Conservation (phyloP, 2,113 vertebrate genomes). For the Engraulis encrasicolus region DNA sequence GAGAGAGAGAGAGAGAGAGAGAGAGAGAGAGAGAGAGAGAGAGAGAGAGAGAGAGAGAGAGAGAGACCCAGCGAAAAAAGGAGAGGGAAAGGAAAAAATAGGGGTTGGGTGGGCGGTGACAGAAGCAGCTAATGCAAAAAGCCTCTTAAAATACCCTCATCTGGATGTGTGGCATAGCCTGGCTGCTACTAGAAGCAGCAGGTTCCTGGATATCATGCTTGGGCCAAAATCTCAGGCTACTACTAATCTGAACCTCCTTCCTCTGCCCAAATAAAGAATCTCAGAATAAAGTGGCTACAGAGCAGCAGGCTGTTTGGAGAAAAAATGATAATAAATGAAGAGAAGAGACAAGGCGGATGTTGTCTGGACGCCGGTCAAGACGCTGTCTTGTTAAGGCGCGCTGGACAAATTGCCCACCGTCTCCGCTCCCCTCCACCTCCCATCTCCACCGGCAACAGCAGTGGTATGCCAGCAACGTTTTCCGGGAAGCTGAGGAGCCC, state of each 20-base stretch:
- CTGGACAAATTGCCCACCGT: background rate
- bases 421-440: no score
- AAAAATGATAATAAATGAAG: background rate
- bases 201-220: no score
- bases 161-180: background rate
- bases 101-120: conserved; percentile 14
- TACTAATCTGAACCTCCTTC: no score
- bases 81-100: background rate
- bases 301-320: no score
- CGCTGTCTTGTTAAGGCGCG: background rate
- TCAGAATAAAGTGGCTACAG: no score
- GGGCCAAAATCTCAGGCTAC: no score
- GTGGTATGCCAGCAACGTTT: background rate
- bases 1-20: conserved; percentile 28
- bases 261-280: no score
- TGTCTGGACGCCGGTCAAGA: background rate
- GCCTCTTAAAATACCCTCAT: background rate
- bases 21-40: conserved; percentile 20
- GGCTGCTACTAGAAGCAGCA: background rate
- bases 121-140: background rate
- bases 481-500: background rate
- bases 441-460: background rate
- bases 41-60: conserved; percentile 8
- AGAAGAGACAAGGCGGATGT: background rate
- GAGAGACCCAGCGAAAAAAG: conserved; percentile 30